Conservation (phyloP, 35 echinoderm and acorn worm genomes). For the Holothuria glaberrima region DNA sequence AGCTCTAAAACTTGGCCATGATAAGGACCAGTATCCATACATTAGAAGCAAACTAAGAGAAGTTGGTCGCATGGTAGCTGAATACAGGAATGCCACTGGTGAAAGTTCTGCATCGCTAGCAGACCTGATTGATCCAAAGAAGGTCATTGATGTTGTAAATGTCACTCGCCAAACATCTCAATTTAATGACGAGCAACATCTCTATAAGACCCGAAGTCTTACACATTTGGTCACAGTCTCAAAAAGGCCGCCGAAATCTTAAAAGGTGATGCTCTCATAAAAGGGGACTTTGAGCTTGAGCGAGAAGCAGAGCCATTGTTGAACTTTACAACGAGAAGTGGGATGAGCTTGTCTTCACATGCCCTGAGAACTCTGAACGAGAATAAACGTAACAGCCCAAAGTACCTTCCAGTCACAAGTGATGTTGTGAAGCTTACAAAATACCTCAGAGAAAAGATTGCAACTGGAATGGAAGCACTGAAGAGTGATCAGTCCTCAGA, state of each 20-base stretch:
- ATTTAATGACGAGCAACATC: constrained; percentile 67
- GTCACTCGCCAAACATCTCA: constrained; percentile 62
- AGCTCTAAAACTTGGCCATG: constrained; percentile 74
- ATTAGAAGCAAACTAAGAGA: constrained; percentile 74
- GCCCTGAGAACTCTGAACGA: constrained; percentile 65
- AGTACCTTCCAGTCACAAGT: constrained; percentile 74
- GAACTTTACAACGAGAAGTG: constrained; percentile 68
- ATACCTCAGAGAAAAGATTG: constrained; percentile 51
- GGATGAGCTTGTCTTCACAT: constrained; percentile 59
- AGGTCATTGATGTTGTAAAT: constrained; percentile 68
- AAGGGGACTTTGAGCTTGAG: constrained; percentile 56
- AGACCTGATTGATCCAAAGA: constrained; percentile 63
- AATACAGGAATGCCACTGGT: constrained; percentile 50
- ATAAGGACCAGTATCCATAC: constrained; percentile 66
- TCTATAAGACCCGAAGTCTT: constrained; percentile 65
- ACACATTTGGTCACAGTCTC: constrained; percentile 70
- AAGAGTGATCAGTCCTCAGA: not conserved
- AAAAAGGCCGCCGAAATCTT: constrained; percentile 68
- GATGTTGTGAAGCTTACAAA: constrained; percentile 80
- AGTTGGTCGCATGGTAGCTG: constrained; percentile 49
- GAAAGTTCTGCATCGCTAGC: constrained; percentile 52
- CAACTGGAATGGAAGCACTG: constrained; percentile 13
- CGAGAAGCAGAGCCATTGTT: constrained; percentile 55
- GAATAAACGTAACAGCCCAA: constrained; percentile 70
- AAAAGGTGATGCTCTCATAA: constrained; percentile 64